Conservation (phyloP, 2,888 invertebrate species). For the Chydorus sphaericus region DNA sequence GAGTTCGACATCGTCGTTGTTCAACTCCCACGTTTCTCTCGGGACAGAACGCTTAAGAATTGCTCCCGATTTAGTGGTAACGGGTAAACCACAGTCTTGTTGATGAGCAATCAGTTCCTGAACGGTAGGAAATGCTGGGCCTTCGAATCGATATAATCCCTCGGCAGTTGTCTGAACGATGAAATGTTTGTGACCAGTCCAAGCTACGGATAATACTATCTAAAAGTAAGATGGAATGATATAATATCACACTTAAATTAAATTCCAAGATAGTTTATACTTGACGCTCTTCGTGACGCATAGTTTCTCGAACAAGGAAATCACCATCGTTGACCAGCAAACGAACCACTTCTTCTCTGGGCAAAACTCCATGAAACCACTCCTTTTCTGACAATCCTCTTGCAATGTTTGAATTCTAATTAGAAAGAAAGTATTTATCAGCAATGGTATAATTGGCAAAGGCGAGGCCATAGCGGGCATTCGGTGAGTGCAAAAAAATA, state of each 20-base stretch:
- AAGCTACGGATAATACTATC: slow-evolving; percentile 75
- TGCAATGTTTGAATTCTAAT: slow-evolving; percentile 2
- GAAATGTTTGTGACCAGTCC: slow-evolving; percentile 93
- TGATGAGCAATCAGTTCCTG: slow-evolving; percentile 83
- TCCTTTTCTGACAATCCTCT: slow-evolving; percentile 60
- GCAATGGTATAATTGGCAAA: too few species aligned
- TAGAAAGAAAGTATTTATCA: background rate
- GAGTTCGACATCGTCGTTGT: slow-evolving; percentile 83
- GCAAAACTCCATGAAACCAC: slow-evolving; percentile 94
- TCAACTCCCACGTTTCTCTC: slow-evolving; percentile 85
- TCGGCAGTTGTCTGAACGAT: slow-evolving; percentile 89
- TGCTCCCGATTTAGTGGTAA: slow-evolving; percentile 83
- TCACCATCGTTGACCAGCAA: slow-evolving; percentile 83
- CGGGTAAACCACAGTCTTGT: slow-evolving; percentile 66
- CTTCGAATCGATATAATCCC: slow-evolving; percentile 88
- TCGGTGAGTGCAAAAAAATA: too few species aligned
- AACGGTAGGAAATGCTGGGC: slow-evolving; percentile 82
- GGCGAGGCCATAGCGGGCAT: too few species aligned
- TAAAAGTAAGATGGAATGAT: slow-evolving; percentile 19
- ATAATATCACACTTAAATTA: background rate
- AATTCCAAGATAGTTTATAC: slow-evolving; percentile 29
- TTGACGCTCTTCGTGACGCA: slow-evolving; percentile 77
- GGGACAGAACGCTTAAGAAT: slow-evolving; percentile 71
- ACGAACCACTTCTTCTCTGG: slow-evolving; percentile 86
- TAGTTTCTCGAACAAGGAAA: slow-evolving; percentile 85